Evolutionary conservation across 1,140 invertebrate species (phyloP).

Genomic region (Yoshiicerus persimilis): DNA sequence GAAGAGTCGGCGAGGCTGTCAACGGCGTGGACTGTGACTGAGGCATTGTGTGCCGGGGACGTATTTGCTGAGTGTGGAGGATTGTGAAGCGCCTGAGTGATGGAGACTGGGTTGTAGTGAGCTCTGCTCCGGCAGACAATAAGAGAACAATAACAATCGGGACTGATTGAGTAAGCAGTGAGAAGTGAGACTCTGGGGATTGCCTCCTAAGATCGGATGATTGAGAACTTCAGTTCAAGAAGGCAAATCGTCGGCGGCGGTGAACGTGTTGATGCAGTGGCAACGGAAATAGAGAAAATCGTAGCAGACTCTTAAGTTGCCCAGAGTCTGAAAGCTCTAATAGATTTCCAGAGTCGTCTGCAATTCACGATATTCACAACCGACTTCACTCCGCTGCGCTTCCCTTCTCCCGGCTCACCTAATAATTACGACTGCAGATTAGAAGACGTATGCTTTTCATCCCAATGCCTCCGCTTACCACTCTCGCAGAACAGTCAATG

Average conservation of each 20-base stretch:
- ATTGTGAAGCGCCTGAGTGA: too few species aligned
- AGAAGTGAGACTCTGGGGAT: background rate
- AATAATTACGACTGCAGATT: too few species aligned
- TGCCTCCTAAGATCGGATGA: background rate
- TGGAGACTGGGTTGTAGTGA: background rate
- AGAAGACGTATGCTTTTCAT: too few species aligned
- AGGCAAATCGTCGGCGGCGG: background rate
- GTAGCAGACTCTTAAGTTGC: background rate
- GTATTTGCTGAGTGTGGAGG: background rate
- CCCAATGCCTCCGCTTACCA: too few species aligned
- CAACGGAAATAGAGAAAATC: background rate
- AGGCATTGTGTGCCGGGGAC: too few species aligned
- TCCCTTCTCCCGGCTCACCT: background rate
- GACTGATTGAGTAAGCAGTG: background rate
- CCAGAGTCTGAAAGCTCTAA: background rate
- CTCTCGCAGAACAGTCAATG: too few species aligned
- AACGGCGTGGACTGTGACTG: too few species aligned
- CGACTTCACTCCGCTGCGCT: background rate
- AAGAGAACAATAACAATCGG: background rate
- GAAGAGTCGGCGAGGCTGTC: too few species aligned
- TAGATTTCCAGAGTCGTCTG: background rate
- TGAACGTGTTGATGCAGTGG: background rate
- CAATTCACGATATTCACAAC: background rate
- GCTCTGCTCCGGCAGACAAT: background rate
- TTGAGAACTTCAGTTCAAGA: background rate